phyloP scores from a whole-genome alignment of 2,888 invertebrate genomes.

The Plemyria rubiginata region DNA sequence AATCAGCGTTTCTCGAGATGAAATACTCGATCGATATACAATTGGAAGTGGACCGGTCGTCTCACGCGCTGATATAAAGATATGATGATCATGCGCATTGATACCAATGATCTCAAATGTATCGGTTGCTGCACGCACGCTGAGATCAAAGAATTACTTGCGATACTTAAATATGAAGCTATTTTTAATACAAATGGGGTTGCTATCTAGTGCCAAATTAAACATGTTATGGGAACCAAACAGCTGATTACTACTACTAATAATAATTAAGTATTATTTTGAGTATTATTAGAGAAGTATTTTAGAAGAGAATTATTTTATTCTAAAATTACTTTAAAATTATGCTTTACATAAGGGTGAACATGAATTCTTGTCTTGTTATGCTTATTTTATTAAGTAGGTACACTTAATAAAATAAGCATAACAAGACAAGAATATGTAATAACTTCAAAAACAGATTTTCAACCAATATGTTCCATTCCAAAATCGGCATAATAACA shows the following conservation, averaged over 20 bases:
- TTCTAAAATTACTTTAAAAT: too few relatives aligned
- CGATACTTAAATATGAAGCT: not conserved
- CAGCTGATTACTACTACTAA: too few relatives aligned
- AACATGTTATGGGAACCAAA: too few relatives aligned
- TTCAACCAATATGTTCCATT: not conserved
- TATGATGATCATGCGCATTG: constrained; percentile 68
- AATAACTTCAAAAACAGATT: not conserved
- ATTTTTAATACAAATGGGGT: not conserved
- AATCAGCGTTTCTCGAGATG: constrained; percentile 34
- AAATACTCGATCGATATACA: constrained; percentile 55
- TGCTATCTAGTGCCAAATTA: too few relatives aligned
- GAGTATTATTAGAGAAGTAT: too few relatives aligned
- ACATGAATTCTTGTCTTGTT: not conserved
- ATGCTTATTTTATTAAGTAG: too few relatives aligned
- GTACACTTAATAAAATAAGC: too few relatives aligned
- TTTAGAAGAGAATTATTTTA: too few relatives aligned
- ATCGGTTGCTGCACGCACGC: constrained; percentile 63
- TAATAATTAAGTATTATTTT: too few relatives aligned
- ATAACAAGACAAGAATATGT: not conserved
- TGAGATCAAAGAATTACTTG: constrained; percentile 41
- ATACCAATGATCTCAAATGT: constrained; percentile 72
- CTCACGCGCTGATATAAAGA: constrained; percentile 70
- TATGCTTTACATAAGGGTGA: too few relatives aligned
- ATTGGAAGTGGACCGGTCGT: constrained; percentile 52
- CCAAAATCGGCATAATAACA: not conserved